A percentile compares a stretch with the other conserved stretches of the same genome.
Evolutionary conservation across 2,113 vertebrate genomes (phyloP).

Genomic region (Eurypyga helias): DNA sequence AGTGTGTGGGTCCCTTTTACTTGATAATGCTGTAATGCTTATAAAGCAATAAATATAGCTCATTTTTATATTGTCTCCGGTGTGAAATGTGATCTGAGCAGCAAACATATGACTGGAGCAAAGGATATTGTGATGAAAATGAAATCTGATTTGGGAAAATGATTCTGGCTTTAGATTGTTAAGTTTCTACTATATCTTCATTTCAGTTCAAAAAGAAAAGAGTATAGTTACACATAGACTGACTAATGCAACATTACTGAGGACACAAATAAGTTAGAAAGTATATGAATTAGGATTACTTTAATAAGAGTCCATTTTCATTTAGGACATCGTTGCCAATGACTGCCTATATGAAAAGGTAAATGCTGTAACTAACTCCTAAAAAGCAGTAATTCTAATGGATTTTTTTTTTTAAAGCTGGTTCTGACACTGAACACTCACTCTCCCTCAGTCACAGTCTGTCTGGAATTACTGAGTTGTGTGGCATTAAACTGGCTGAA

Average conservation of each 20-base stretch:
- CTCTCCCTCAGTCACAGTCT: not conserved
- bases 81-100: not conserved
- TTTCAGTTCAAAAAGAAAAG: not conserved
- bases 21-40: not conserved
- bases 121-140: not conserved
- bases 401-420: not conserved
- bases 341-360: not conserved
- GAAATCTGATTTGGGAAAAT: not conserved
- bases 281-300: not conserved
- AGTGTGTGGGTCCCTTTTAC: not conserved
- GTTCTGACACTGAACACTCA: not conserved
- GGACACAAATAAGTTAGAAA: not conserved
- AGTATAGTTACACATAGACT: accelerated
- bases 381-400: not conserved
- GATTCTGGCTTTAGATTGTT: not conserved
- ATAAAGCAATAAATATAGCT: not conserved
- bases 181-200: not conserved
- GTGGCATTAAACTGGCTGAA: not conserved
- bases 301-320: not conserved
- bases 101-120: not conserved
- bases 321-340: not conserved
- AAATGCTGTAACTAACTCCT: not conserved
- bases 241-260: not conserved
- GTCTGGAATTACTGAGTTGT: not conserved
- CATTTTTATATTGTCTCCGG: not conserved